Evolutionary conservation across 2,797 vertebrate species (phyloP), one percentile per base, ranked within the genome.

Genomic region (Scomberomorus guttatus): DNA sequence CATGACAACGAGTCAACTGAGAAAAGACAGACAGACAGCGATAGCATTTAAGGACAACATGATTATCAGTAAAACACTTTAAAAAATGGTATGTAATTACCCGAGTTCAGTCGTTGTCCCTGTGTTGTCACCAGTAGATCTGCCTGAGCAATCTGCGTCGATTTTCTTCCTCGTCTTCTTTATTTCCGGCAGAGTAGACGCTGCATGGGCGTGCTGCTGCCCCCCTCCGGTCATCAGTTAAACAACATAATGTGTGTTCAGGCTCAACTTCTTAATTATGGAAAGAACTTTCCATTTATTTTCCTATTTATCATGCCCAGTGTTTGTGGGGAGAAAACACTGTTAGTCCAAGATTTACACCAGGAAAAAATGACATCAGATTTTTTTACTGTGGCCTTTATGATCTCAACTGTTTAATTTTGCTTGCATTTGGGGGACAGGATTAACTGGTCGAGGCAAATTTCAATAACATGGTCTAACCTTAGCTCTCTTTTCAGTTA

Each of bases 1-100:
- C 92, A 91, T 86, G 73, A 75, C 79, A 88, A 73, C 65, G 61
- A 86, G 32, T 34, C 56, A 50, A 73, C 89, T 86, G 85, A 77
- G 72, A 79, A 88, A 50, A 86, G 46, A 79, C 48, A 81, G 11
- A 80, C 59, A 82, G 12, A 75, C 37, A 56, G 6, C 13, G 32
- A 61, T 18, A 14, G 25, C 2, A 18, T 83, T 72, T 62, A 51
- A 59, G 4, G 0, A 42, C 6, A 27, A 20, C 0, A 20, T 5
- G 2, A 12, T 13, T 14, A 42, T 1, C 2, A n/a, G 20, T 11
- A 25, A 44, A 71, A 22, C n/a, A 54, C 11, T 5, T 51, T 17
- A 51, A 37, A 2, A 0, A 52, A 1, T 3, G 5, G 1, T 4
- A 5, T 11, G 24, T 6, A 69, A 34, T 80, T 86, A 85, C 89